These are phyloP conservation scores for Platysternon megacephalum DNA, from an alignment of 2,113 vertebrate genomes.

Conservation along the genomic window DNA sequence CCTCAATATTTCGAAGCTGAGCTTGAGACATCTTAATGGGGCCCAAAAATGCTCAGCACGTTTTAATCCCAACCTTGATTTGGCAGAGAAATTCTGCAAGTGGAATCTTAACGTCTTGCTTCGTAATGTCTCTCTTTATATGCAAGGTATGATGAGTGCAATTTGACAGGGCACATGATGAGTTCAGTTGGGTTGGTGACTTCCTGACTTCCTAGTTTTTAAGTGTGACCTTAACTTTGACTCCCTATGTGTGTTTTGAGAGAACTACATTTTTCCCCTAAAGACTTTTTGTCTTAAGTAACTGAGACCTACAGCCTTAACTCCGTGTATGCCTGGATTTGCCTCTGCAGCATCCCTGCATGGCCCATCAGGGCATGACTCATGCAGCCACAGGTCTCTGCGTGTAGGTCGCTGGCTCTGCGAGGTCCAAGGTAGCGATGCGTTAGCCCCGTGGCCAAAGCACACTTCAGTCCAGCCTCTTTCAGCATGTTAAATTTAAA, in stretches of 20 bases:
- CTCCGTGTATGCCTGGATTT: not conserved
- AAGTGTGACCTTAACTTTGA: not conserved
- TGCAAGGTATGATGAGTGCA: not conserved
- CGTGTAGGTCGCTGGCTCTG: not conserved
- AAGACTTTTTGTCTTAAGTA: not conserved
- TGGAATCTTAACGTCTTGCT: not conserved
- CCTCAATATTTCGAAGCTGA: not conserved
- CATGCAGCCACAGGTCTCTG: not conserved
- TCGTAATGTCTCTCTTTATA: not conserved
- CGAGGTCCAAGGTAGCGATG: not conserved
- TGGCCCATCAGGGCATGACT: not conserved
- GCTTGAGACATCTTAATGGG: not conserved
- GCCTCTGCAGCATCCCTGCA: not conserved
- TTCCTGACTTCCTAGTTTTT: not conserved
- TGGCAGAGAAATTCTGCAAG: not conserved
- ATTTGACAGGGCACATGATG: not conserved
- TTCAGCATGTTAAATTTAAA: not conserved
- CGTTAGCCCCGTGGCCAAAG: not conserved
- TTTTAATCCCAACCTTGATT: not conserved
- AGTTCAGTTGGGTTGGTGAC: not conserved
- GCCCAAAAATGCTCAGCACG: not conserved
- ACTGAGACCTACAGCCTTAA: not conserved
- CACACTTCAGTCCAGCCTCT: not conserved
- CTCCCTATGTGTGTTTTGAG: fast-evolving
- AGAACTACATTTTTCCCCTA: not conserved